phyloP scores from a whole-genome alignment of 2,113 vertebrate species.

The Potamarius usumacintae region DNA sequence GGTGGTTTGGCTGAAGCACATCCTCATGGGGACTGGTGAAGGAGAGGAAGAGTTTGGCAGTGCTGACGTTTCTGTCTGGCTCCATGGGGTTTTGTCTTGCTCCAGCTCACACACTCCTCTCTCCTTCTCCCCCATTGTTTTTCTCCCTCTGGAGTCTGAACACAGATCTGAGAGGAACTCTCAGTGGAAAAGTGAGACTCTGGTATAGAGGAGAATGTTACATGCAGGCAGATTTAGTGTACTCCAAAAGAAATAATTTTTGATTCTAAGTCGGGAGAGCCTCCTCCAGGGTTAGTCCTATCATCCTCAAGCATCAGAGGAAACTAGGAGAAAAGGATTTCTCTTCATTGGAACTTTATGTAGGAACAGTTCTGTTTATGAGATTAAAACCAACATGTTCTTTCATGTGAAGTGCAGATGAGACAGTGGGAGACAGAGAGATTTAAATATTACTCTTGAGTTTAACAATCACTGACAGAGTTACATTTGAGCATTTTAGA shows the following conservation, averaged over 20 bases:
- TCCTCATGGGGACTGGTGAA: not conserved
- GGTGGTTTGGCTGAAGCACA: not conserved
- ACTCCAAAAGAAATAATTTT: not conserved
- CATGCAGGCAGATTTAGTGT: not conserved
- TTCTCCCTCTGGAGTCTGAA: slow-evolving; percentile 18
- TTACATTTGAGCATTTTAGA: not conserved
- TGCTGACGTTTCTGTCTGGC: slow-evolving; percentile 8
- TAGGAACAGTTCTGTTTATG: not conserved
- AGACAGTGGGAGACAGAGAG: not conserved
- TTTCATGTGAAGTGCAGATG: not conserved
- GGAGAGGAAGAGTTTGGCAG: slow-evolving; percentile 10
- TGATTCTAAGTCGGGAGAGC: not conserved
- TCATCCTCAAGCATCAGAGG: too few species aligned
- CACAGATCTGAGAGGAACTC: slow-evolving; percentile 9
- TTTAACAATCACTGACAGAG: not conserved
- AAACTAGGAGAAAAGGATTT: not conserved
- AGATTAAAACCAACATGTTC: not conserved
- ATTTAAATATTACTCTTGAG: not conserved
- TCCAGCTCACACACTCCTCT: not conserved
- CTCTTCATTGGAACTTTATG: not conserved
- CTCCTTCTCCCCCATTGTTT: not conserved
- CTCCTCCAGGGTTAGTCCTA: not conserved
- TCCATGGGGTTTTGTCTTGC: slow-evolving; percentile 23
- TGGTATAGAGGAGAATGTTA: not conserved
- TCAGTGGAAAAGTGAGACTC: not conserved